Evolutionary conservation across 2,113 vertebrate species (phyloP).

Genomic region (Nibea albiflora): DNA sequence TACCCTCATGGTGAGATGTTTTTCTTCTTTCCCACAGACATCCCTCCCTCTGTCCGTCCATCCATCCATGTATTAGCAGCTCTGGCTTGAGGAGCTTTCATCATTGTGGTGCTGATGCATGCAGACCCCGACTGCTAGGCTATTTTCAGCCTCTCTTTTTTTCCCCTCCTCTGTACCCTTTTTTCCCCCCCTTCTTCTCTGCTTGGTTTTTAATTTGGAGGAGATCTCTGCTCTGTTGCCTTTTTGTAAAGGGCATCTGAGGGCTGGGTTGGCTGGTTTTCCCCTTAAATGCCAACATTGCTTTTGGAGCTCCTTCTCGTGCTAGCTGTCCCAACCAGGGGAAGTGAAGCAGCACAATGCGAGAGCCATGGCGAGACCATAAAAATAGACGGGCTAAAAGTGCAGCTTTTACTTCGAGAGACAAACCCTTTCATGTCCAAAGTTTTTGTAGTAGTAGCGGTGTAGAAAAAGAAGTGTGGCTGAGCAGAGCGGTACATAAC

Average conservation of each 20-base stretch:
- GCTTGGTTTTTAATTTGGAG: constrained; percentile 53
- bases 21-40: constrained; percentile 33
- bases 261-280: constrained; percentile 63
- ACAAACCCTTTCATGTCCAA: constrained; percentile 48
- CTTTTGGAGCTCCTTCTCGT: constrained; percentile 64
- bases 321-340: constrained; percentile 57
- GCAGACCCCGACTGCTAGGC: constrained; percentile 51
- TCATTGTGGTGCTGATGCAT: constrained; percentile 63
- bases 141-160: constrained; percentile 59
- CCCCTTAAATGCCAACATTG: constrained; percentile 59
- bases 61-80: constrained; percentile 43
- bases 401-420: constrained; percentile 55
- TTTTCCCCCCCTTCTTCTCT: constrained; percentile 20
- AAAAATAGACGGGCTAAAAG: constrained; percentile 65
- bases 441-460: constrained; percentile 36
- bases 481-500: constrained; percentile 7
- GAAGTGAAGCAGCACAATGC: constrained; percentile 63
- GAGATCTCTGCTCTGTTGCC: constrained; percentile 36
- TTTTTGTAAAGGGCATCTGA: constrained; percentile 62
- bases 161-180: constrained; percentile 18
- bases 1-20: neutral
- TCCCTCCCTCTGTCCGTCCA: constrained; percentile 13
- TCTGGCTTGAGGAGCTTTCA: constrained; percentile 49
- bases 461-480: constrained; percentile 10
- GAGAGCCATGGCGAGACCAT: constrained; percentile 41